Evolutionary conservation across 2,113 vertebrate species (phyloP).

Genomic region (Apteryx mantelli): DNA sequence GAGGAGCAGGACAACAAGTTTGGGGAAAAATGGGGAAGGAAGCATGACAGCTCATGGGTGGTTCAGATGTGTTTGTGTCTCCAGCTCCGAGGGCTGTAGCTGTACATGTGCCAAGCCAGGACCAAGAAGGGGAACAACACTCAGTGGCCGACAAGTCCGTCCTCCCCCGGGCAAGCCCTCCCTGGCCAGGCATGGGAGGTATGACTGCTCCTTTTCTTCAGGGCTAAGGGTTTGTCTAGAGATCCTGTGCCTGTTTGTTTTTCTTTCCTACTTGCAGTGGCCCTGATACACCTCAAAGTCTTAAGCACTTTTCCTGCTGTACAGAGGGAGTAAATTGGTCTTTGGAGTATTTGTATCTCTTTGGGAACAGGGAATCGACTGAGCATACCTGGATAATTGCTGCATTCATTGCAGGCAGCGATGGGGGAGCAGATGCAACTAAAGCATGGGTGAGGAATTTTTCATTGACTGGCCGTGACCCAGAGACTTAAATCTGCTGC

Average conservation of each 20-base stretch:
- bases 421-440: background rate
- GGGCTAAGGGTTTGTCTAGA: background rate
- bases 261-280: constrained; percentile 35
- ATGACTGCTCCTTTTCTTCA: background rate
- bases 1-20: background rate
- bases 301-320: constrained; percentile 50
- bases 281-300: constrained; percentile 35
- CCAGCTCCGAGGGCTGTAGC: background rate
- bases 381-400: background rate
- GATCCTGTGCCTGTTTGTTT: constrained; percentile 52
- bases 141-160: background rate
- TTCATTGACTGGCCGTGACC: background rate
- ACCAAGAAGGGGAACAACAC: background rate
- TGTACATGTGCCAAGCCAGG: background rate
- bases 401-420: background rate
- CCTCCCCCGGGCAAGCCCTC: background rate
- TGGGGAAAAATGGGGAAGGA: background rate
- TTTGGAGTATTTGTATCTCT: background rate
- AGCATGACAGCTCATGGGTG: background rate
- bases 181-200: background rate
- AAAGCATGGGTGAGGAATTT: background rate
- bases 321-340: background rate
- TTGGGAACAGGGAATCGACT: background rate
- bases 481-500: background rate
- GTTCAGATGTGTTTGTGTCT: background rate